Evolutionary conservation across 2,797 vertebrate species (phyloP).

Genomic region (Gallinago stenura): DNA sequence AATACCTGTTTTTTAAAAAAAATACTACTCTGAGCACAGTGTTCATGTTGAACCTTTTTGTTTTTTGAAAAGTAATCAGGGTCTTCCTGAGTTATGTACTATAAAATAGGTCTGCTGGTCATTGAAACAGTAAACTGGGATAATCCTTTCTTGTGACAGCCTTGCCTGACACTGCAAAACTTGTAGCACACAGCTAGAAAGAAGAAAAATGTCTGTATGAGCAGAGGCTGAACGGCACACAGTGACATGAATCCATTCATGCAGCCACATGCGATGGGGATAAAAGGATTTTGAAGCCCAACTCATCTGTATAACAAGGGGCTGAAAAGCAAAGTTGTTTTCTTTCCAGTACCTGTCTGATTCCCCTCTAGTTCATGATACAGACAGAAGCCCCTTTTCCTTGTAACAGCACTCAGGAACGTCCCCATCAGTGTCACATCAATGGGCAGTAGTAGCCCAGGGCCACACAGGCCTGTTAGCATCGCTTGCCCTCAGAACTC

Average conservation of each 20-base stretch:
- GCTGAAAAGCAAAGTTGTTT: not conserved
- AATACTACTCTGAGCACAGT: not conserved
- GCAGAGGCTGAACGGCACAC: rapidly evolving
- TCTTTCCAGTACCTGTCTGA: not conserved
- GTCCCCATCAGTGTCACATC: rapidly evolving
- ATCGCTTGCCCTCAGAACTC: rapidly evolving
- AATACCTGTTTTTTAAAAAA: not conserved
- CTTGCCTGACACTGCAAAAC: not conserved
- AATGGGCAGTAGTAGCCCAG: not conserved
- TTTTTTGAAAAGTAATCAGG: too few relatives aligned
- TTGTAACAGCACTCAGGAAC: not conserved
- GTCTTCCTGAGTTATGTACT: not conserved
- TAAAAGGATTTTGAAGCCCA: not conserved
- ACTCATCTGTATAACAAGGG: not conserved
- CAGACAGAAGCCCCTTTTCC: not conserved
- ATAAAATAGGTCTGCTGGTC: not conserved
- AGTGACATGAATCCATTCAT: rapidly evolving
- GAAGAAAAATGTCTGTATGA: not conserved
- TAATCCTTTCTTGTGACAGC: not conserved
- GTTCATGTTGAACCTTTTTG: not conserved
- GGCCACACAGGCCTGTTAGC: rapidly evolving
- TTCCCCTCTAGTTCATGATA: not conserved
- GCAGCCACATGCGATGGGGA: not conserved
- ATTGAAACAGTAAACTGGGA: not conserved
- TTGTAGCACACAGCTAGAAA: rapidly evolving